Conservation (phyloP, 2,797 vertebrate genomes). For the Limnodromus scolopaceus region DNA sequence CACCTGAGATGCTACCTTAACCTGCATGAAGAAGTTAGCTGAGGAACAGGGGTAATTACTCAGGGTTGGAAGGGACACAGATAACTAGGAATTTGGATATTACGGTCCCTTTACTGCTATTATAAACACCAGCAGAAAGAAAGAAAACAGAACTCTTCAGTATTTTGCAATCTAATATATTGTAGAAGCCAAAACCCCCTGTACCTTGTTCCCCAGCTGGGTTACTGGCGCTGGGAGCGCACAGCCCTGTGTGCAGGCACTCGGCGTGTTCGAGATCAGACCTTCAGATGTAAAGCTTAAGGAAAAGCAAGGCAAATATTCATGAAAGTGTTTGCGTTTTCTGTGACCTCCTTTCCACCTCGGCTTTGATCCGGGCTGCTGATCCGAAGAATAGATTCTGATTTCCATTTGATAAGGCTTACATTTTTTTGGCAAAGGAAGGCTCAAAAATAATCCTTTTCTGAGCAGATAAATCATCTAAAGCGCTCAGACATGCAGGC, state of each 20-base stretch:
- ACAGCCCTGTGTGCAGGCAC: not conserved
- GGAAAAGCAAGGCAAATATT: conserved; percentile 8
- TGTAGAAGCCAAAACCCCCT: not conserved
- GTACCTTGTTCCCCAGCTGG: rapidly evolving
- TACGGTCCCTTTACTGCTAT: not conserved
- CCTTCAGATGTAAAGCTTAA: not conserved
- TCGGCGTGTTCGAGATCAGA: rapidly evolving
- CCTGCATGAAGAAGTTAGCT: not conserved
- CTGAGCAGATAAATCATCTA: conserved; percentile 58
- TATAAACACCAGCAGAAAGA: not conserved
- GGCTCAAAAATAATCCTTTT: conserved; percentile 58
- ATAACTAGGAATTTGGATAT: not conserved
- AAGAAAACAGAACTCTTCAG: not conserved
- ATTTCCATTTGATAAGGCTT: conserved; percentile 63
- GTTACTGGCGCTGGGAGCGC: not conserved
- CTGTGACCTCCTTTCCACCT: conserved; percentile 58
- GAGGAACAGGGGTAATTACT: not conserved
- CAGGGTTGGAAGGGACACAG: not conserved
- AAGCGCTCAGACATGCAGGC: not conserved
- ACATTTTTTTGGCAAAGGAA: conserved; percentile 5
- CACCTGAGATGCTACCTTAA: rapidly evolving
- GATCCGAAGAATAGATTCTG: conserved; percentile 42
- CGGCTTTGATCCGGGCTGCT: conserved; percentile 48
- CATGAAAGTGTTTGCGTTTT: not conserved
- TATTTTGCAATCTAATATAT: not conserved